Evolutionary conservation across 1,140 invertebrate species (phyloP).

Genomic region (Tetraneura akinire): DNA sequence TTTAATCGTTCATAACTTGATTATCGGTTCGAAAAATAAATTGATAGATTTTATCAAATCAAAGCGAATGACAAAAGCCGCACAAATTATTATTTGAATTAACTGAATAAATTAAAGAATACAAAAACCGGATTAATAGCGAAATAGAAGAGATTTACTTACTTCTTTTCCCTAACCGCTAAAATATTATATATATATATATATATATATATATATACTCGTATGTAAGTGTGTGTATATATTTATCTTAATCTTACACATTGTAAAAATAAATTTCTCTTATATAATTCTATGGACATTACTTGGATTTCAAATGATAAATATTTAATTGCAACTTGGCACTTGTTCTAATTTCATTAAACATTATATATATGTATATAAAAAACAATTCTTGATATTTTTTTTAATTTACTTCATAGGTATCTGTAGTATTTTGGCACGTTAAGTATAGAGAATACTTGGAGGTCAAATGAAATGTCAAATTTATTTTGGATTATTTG

Average conservation of each 20-base stretch:
- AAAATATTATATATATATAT: neutral
- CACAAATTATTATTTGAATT: too few species aligned
- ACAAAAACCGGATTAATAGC: too few species aligned
- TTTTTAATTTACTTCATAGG: neutral
- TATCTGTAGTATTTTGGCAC: neutral
- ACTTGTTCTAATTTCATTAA: neutral
- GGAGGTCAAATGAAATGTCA: neutral
- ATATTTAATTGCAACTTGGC: neutral
- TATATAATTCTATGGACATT: neutral
- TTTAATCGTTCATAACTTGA: too few species aligned
- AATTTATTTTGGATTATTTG: neutral
- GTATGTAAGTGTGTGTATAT: too few species aligned
- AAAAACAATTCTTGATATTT: neutral
- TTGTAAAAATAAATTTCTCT: neutral
- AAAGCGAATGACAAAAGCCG: too few species aligned
- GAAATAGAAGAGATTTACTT: too few species aligned
- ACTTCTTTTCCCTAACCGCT: too few species aligned
- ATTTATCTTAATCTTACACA: neutral
- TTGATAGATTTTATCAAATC: too few species aligned
- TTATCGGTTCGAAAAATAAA: too few species aligned
- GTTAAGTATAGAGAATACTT: neutral
- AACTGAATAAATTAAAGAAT: too few species aligned
- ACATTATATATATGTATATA: too few species aligned
- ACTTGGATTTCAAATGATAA: neutral
- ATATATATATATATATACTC: neutral